Base-by-base conservation (phyloP, 2,797 vertebrate species). In the Rhabdomys pumilio region DNA sequence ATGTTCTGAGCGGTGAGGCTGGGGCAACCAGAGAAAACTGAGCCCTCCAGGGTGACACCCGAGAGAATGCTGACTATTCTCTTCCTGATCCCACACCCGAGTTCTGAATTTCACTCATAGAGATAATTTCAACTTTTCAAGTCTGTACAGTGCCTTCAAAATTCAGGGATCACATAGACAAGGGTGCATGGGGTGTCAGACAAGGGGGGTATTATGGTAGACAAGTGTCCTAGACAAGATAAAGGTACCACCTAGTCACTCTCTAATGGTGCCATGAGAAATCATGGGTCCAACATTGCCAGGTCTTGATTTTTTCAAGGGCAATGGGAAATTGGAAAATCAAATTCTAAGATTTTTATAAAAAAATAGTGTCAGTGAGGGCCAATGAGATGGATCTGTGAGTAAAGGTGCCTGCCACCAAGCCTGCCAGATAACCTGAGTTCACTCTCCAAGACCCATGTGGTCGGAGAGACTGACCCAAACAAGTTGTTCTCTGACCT, bases 81-180 rank as follows among this genome's bases (percentile, higher is more conserved):
- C 26, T 15, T 97, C 53, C 89, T 77, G 53, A 94, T 84, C 72
- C 31, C 57, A 41, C 0, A 31, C 12, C 57, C 63, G 19, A 41
- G 22, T 88, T 95, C 75, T 73, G 31, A 93, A 89, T 86, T 89
- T 92, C 41, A 95, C 75, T 91, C 83, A n/a, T 75, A 94, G 96
- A 92, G 77, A 65, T 41, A 59, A 12, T 94, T 92, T 44, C 31
- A 86, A 67, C 41, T 88, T 57, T 20, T 85, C 41, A 93, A 19
- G 26, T 67, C 80, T 89, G 17, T n/a, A 50, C 1, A 29, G 50
- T 85, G 76, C 50, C 87, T 90, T 79, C 38, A 88, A 72, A 57
- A 75, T 4, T 19, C 55, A 88, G 69, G 69, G 38, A 11, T 72
- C 81, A 84, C 34, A 89, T 6, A 73, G 67, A 92, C 38, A n/a